Percentiles rank a stretch among this genome's conserved stretches.
Conservation (phyloP, 2,113 vertebrate genomes). For the Microcebus jonahi region DNA sequence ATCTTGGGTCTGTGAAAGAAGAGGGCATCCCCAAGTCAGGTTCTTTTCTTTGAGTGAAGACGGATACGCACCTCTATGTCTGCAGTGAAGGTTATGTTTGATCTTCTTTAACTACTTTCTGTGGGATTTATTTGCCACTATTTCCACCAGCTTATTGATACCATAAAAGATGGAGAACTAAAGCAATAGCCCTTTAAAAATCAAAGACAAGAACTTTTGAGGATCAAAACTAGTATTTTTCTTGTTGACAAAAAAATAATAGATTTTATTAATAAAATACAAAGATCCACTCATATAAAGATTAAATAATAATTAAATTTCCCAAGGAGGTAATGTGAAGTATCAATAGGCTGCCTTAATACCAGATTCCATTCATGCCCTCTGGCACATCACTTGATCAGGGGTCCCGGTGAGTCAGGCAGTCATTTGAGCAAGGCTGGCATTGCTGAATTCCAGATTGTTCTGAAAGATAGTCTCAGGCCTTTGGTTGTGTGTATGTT, state of each 20-base stretch:
- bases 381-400: constrained; percentile 70
- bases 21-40: constrained; percentile 49
- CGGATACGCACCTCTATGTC: not conserved
- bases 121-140: constrained; percentile 81
- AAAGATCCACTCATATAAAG: constrained; percentile 56
- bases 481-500: constrained; percentile 74
- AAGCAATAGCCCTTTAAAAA: constrained; percentile 76
- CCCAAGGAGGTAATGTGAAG: constrained; percentile 75
- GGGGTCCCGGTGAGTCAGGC: constrained; percentile 64
- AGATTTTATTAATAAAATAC: constrained; percentile 47
- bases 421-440: constrained; percentile 67
- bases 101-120: constrained; percentile 82
- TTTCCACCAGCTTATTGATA: constrained; percentile 68
- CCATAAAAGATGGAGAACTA: constrained; percentile 77
- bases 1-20: constrained; percentile 17
- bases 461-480: constrained; percentile 76
- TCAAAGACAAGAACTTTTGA: constrained; percentile 67
- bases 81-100: constrained; percentile 73
- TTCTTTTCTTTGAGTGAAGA: constrained; percentile 33
- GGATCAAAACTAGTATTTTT: constrained; percentile 64
- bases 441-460: constrained; percentile 72
- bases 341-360: constrained; percentile 76
- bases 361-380: constrained; percentile 69
- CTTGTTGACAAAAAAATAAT: constrained; percentile 72
- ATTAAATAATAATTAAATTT: constrained; percentile 77